A percentile compares a stretch with the other conserved stretches of the same genome.
Evolutionary conservation across 2,888 invertebrate species (phyloP).

Genomic region (Phanerotoma sp.): DNA sequence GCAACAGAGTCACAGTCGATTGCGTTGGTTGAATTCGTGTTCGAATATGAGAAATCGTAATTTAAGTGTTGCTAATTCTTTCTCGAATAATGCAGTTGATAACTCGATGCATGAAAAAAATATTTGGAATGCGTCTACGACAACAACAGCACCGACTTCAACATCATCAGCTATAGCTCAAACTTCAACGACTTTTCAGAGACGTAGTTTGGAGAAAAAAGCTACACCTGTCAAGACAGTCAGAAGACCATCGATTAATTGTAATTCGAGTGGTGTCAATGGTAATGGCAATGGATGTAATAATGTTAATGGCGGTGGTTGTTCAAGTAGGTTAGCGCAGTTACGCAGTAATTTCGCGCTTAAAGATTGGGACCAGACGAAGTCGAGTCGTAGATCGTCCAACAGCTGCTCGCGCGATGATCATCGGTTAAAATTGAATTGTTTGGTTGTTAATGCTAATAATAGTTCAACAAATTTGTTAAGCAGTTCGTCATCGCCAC

Average conservation of each 20-base stretch:
- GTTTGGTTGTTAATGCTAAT: constrained; percentile 31
- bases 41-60: constrained; percentile 4
- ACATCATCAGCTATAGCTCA: neutral
- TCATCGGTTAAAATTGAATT: constrained; percentile 33
- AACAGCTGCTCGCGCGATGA: constrained; percentile 17
- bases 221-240: constrained; percentile 51
- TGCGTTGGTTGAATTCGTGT: constrained; percentile 40
- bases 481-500: constrained; percentile 34
- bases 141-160: neutral
- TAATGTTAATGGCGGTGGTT: no score
- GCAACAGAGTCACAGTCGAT: constrained; percentile 27
- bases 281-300: no score
- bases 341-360: constrained; percentile 47
- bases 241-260: constrained; percentile 49
- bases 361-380: constrained; percentile 48
- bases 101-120: no score
- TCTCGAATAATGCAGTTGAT: neutral
- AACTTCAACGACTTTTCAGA: constrained; percentile 41
- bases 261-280: constrained; percentile 43
- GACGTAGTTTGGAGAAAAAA: constrained; percentile 53
- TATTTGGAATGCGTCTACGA: neutral
- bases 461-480: constrained; percentile 22
- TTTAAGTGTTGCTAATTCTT: neutral
- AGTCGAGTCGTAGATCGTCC: constrained; percentile 36
- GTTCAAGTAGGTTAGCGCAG: constrained; percentile 28